Evolutionary conservation across 2,797 vertebrate species (phyloP).

Genomic region (Rhynchonycteris naso): DNA sequence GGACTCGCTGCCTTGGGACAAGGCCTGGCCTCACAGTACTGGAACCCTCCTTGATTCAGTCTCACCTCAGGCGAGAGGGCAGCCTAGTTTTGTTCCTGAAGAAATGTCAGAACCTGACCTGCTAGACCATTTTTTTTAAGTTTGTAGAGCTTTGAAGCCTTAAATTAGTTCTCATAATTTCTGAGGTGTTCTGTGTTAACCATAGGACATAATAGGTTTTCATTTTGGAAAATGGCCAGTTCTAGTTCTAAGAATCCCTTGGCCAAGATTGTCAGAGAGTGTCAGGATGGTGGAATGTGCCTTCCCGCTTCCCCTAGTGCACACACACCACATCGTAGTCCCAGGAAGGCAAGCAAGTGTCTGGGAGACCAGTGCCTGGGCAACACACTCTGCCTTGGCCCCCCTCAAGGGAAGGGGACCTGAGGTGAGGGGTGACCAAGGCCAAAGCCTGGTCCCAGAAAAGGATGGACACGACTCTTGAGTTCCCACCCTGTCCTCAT

Average conservation of each 20-base stretch:
- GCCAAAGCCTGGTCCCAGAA: background rate
- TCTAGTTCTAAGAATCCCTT: conserved; percentile 48
- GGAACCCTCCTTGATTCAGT: conserved; percentile 49
- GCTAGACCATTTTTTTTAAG: conserved; percentile 74
- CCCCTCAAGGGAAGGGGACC: background rate
- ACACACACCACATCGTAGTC: too few relatives aligned
- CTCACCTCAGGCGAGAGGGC: conserved; percentile 78
- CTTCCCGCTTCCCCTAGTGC: background rate
- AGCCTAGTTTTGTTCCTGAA: conserved; percentile 76
- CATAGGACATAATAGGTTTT: conserved; percentile 60
- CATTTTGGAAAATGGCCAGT: conserved; percentile 66
- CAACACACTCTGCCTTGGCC: background rate
- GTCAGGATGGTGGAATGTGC: background rate
- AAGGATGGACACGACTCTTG: background rate
- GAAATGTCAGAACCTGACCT: conserved; percentile 77
- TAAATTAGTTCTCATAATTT: conserved; percentile 79
- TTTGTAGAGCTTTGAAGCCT: conserved; percentile 61
- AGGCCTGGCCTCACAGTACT: conserved; percentile 46
- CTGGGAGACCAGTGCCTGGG: background rate
- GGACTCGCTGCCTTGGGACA: conserved; percentile 14
- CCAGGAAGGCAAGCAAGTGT: background rate
- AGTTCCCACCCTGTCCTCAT: background rate
- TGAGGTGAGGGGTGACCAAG: background rate
- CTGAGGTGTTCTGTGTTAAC: conserved; percentile 60
- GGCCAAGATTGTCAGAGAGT: conserved; percentile 8